Conservation (phyloP, 1,140 invertebrate species). For the Papilio glaucus region DNA sequence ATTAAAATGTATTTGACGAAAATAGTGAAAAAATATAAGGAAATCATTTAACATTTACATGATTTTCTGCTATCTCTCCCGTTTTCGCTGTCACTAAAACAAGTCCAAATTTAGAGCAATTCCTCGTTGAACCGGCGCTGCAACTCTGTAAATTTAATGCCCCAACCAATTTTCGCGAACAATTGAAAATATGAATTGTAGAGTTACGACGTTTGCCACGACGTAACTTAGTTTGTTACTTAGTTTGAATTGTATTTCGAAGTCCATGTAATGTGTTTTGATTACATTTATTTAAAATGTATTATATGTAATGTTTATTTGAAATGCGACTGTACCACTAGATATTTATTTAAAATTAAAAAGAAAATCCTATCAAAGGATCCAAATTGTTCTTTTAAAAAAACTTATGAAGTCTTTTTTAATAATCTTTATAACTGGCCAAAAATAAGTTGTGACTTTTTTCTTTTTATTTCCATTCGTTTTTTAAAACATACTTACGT, state of each 20-base stretch:
- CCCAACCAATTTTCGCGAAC: conserved; percentile 34
- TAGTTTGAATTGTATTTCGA: conserved; percentile 11
- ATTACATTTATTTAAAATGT: not conserved
- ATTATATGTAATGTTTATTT: not conserved
- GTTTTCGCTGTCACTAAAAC: not conserved
- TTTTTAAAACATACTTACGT: conserved; percentile 16
- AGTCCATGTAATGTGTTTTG: conserved; percentile 9
- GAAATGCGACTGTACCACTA: too few relatives aligned
- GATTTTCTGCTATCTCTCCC: not conserved
- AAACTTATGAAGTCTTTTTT: conserved; percentile 1
- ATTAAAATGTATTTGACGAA: not conserved
- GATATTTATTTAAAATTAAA: too few relatives aligned
- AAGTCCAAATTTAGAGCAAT: conserved; percentile 5
- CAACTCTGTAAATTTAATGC: conserved; percentile 38
- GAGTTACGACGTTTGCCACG: conserved; percentile 33
- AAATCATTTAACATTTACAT: conserved; percentile 13
- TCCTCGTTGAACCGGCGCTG: conserved; percentile 21
- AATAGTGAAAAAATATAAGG: not conserved
- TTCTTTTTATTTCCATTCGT: not conserved
- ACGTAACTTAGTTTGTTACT: conserved; percentile 30
- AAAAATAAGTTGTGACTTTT: not conserved
- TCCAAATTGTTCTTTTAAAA: too few relatives aligned
- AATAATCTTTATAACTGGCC: not conserved
- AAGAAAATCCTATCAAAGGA: too few relatives aligned
- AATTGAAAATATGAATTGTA: conserved; percentile 35